Percentiles rank a stretch among this genome's conserved stretches.
phyloP scores from a whole-genome alignment of 2,888 invertebrate species.

The Drosophila mayaguana region DNA sequence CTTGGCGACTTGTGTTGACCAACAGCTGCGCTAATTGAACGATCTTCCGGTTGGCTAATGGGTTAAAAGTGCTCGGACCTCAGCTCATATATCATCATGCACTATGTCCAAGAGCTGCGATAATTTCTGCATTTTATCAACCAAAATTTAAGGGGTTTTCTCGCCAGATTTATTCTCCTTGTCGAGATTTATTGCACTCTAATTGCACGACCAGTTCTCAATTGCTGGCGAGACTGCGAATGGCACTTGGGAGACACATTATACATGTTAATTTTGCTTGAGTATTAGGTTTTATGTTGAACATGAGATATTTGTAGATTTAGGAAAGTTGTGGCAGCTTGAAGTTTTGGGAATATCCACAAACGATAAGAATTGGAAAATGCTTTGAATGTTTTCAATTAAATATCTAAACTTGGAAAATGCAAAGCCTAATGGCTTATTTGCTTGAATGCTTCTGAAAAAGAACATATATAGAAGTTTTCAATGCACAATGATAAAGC shows the following conservation, averaged over 20 bases:
- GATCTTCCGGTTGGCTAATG: constrained; percentile 83
- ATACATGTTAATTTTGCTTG: constrained; percentile 16
- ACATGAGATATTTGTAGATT: background rate
- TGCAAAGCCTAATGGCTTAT: too few species aligned
- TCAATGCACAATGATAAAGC: too few species aligned
- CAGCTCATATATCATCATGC: constrained; percentile 68
- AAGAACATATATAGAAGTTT: too few species aligned
- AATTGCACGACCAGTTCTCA: constrained; percentile 54
- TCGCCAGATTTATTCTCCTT: constrained; percentile 1
- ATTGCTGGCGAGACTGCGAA: constrained; percentile 22
- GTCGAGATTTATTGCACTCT: constrained; percentile 67
- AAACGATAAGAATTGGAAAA: too few species aligned
- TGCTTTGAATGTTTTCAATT: too few species aligned
- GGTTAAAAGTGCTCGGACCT: constrained; percentile 71
- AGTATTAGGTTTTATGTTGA: constrained; percentile 25
- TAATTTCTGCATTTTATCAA: constrained; percentile 81
- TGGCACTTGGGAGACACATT: constrained; percentile 41
- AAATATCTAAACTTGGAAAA: too few species aligned
- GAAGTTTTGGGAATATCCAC: too few species aligned
- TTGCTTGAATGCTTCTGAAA: too few species aligned
- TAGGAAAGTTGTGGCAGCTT: too few species aligned
- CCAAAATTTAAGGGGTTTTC: constrained; percentile 70
- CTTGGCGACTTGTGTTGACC: constrained; percentile 50
- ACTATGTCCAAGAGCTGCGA: constrained; percentile 58
- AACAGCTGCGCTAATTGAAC: constrained; percentile 79